These are phyloP conservation scores for Sitobion miscanthi DNA, from an alignment of 1,140 invertebrate genomes.

Conservation along the genomic window DNA sequence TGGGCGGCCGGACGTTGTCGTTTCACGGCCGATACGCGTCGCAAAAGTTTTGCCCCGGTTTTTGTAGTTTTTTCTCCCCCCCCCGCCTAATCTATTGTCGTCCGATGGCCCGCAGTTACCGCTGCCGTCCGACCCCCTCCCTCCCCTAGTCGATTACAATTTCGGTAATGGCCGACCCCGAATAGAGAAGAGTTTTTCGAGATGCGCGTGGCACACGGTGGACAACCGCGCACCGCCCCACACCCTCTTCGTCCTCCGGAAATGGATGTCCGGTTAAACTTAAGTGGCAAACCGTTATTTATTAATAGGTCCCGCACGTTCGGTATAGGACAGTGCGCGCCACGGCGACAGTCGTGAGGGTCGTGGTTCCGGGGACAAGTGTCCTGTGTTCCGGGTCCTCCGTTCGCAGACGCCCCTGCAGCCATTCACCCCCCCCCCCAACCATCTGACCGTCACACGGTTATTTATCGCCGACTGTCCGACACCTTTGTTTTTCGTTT, in stretches of 20 bases:
- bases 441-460: not conserved
- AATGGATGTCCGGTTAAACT: constrained; percentile 46
- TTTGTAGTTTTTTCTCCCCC: not conserved
- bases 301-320: constrained; percentile 41
- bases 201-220: not conserved
- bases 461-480: not conserved
- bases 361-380: not conserved
- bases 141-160: constrained; percentile 39
- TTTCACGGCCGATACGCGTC: constrained; percentile 45
- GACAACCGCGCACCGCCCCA: not conserved
- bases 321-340: not conserved
- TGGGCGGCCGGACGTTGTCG: constrained; percentile 22
- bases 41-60: constrained; percentile 34
- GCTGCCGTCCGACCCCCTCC: not conserved
- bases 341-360: not conserved
- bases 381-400: not conserved
- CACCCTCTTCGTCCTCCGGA: not conserved
- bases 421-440: not conserved
- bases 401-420: not conserved
- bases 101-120: not conserved
- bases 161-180: constrained; percentile 45
- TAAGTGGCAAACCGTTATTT: constrained; percentile 54
- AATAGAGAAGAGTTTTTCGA: not conserved
- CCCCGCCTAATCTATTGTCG: not conserved
- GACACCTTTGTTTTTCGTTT: constrained; percentile 31